These are phyloP conservation scores for Aspidiotus destructor DNA, from an alignment of 2,888 invertebrate species.

Conservation along the genomic window DNA sequence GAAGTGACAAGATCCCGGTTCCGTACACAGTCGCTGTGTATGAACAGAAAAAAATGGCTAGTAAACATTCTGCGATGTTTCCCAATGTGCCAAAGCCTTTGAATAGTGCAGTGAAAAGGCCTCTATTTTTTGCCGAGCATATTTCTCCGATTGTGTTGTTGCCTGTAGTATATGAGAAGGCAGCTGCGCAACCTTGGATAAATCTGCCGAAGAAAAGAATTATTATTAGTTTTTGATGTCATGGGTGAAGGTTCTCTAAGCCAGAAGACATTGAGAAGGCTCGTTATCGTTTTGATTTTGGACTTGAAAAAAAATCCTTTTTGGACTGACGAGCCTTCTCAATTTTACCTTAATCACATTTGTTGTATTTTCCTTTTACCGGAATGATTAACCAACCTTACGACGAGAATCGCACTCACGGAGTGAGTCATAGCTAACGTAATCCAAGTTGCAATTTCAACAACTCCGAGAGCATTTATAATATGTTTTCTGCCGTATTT, in stretches of 20 bases:
- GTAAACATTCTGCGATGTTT: conserved; percentile 5
- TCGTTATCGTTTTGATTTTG: too few species aligned
- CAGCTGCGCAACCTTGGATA: background rate
- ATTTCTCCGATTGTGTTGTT: conserved; percentile 17
- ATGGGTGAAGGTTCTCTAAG: too few species aligned
- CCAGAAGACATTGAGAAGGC: too few species aligned
- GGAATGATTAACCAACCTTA: background rate
- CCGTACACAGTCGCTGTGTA: background rate
- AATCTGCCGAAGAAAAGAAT: conserved; percentile 10
- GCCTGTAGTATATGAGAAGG: conserved; percentile 10
- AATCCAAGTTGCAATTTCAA: background rate
- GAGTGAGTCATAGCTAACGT: background rate
- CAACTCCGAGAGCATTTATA: background rate
- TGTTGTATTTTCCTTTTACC: too few species aligned
- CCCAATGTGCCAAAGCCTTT: conserved; percentile 6
- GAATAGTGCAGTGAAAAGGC: conserved; percentile 1
- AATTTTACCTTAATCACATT: too few species aligned
- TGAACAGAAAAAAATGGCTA: conserved; percentile 1
- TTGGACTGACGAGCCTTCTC: too few species aligned
- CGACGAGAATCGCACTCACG: background rate
- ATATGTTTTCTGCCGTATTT: background rate
- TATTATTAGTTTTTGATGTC: too few species aligned
- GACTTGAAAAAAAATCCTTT: too few species aligned
- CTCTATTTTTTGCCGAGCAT: conserved; percentile 11
- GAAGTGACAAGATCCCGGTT: background rate